Conservation (phyloP, 1,140 invertebrate genomes). For the Delia radicum region DNA sequence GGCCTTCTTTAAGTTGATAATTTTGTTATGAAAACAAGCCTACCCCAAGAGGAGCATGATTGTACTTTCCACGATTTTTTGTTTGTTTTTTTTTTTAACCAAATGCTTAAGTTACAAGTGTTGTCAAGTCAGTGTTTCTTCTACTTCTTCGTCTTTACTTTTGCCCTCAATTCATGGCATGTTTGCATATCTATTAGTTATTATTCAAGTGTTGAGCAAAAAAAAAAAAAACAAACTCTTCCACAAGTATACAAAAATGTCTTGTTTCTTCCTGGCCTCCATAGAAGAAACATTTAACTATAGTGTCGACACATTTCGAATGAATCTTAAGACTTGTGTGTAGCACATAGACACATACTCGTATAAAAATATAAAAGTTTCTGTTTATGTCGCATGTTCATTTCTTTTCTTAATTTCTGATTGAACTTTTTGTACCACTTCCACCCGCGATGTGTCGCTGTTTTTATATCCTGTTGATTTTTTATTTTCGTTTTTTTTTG, state of each 20-base stretch:
- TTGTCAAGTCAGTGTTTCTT: neutral
- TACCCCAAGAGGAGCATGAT: neutral
- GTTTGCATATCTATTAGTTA: neutral
- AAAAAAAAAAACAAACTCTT: too few species aligned
- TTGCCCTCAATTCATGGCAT: neutral
- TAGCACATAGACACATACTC: too few species aligned
- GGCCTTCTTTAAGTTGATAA: neutral
- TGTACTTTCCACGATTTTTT: neutral
- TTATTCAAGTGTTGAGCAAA: neutral
- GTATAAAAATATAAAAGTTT: too few species aligned
- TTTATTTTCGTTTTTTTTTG: neutral
- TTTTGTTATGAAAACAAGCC: neutral
- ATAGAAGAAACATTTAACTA: constrained; percentile 1
- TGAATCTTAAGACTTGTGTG: too few species aligned
- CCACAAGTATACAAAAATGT: neutral
- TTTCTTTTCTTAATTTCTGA: constrained; percentile 23
- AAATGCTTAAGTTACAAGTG: neutral
- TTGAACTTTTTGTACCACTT: constrained; percentile 12
- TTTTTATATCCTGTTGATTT: neutral
- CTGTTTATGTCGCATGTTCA: constrained; percentile 22
- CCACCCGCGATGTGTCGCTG: constrained; percentile 6
- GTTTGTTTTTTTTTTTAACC: neutral
- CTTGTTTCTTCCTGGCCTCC: neutral
- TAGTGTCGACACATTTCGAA: neutral
- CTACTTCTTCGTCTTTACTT: neutral